Percentiles rank a stretch among this genome's conserved stretches.
Conservation (phyloP, 2,888 invertebrate species). For the Epirrhoe alternata region DNA sequence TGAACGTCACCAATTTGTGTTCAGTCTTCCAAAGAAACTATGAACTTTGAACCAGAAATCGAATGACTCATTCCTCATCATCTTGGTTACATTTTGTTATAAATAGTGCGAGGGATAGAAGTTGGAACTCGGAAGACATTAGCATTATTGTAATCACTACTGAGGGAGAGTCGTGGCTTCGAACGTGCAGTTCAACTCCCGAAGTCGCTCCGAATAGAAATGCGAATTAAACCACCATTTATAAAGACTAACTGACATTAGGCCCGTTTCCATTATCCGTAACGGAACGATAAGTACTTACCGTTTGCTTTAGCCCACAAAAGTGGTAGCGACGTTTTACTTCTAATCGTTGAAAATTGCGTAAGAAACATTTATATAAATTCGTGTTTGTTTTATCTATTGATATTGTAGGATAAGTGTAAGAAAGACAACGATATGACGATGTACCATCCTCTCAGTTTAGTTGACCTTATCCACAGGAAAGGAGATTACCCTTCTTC, state of each 20-base stretch:
- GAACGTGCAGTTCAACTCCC: slow-evolving; percentile 62
- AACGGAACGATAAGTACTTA: background rate
- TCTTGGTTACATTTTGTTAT: slow-evolving; percentile 21
- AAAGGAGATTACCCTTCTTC: too few relatives aligned
- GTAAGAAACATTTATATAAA: background rate
- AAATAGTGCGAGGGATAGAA: slow-evolving; percentile 52
- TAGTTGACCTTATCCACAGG: too few relatives aligned
- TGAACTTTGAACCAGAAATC: background rate
- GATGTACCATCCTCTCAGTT: too few relatives aligned
- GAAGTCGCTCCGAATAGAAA: slow-evolving; percentile 65
- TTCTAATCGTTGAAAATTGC: background rate
- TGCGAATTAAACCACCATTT: slow-evolving; percentile 72
- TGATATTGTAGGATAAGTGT: too few relatives aligned
- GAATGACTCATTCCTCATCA: background rate
- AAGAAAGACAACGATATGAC: too few relatives aligned
- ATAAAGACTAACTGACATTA: slow-evolving; percentile 61
- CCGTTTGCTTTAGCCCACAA: background rate
- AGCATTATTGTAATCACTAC: slow-evolving; percentile 73
- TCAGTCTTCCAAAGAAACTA: background rate
- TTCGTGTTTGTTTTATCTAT: too few relatives aligned
- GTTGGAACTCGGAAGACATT: slow-evolving; percentile 65
- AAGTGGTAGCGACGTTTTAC: background rate
- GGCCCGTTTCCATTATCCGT: slow-evolving; percentile 37
- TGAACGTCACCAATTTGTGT: too few relatives aligned
- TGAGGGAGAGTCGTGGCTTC: slow-evolving; percentile 62